Evolutionary conservation across 2,888 invertebrate species (phyloP).

Genomic region (Coelopa pilipes): DNA sequence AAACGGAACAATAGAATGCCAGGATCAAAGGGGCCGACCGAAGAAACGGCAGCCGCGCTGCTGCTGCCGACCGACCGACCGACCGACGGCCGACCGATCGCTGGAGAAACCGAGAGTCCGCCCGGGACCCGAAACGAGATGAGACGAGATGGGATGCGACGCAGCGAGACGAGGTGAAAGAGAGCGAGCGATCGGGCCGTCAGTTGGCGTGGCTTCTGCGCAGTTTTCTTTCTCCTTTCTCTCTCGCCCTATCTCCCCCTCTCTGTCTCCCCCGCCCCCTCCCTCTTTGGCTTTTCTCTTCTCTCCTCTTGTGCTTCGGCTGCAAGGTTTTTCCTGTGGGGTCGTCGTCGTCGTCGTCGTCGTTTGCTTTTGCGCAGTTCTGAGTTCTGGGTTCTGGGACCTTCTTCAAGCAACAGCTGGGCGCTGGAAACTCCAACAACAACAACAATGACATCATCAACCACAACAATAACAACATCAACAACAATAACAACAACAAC

Average conservation of each 20-base stretch:
- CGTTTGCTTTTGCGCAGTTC: conserved; percentile 32
- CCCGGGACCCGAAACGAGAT: too few species aligned
- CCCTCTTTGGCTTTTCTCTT: not conserved
- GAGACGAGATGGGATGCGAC: too few species aligned
- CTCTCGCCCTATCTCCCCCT: not conserved
- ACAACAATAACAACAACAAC: not conserved
- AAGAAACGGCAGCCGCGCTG: conserved; percentile 38
- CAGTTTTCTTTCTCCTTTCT: conserved; percentile 1
- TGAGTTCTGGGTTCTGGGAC: conserved; percentile 35
- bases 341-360: not conserved
- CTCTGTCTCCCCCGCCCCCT: not conserved
- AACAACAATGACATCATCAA: conserved; percentile 35
- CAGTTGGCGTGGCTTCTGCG: not conserved
- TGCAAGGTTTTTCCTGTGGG: conserved; percentile 8
- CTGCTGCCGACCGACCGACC: conserved; percentile 27
- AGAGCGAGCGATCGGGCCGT: too few species aligned
- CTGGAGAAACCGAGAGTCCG: too few species aligned
- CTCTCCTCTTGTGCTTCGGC: conserved; percentile 7
- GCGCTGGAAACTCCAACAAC: conserved; percentile 36
- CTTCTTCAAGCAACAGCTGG: conserved; percentile 40
- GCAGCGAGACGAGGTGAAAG: too few species aligned
- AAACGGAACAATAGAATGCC: conserved; percentile 69
- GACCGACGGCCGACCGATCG: not conserved
- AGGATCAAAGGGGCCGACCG: conserved; percentile 64
- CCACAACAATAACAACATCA: conserved; percentile 33